Base-by-base conservation (phyloP, 2,888 invertebrate genomes). In the Zhuqinia jingwanae region DNA sequence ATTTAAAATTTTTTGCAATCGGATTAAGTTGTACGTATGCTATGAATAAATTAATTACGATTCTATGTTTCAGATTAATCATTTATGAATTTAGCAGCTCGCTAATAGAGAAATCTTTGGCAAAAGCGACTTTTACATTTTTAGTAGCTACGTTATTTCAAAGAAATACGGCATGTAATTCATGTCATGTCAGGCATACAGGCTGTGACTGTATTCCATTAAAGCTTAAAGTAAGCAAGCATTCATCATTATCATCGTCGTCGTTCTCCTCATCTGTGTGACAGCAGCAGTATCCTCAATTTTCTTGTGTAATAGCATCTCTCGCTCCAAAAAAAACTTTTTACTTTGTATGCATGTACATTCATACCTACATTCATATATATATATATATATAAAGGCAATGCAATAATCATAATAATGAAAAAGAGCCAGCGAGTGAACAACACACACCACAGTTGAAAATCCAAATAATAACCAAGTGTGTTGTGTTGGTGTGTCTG, bases 251-350 rank as follows among this genome's bases (percentile, higher is more conserved):
- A 68, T 79, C 79, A 79, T 68, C 79, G 50, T 56, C 79, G 65
- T 53, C 65, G 27, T 36, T 8, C 3, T 36, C 36, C 8, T 6
- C 36, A 8, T 3, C 36, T 6, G 36, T 36, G 3, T 8, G 8
- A 8, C 36, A 36, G 36, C 36, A 13, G 56, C 70, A 79, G 63
- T 80, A 80, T 80, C 68, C 80, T 80, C 80, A 56, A 80, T 80
- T 70, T 70, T 80, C 80, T 80, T 80, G 80, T 80, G 80, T 80
- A 70, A 80, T 80, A 80, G 50, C 80, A 80, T 60, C 30, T 42
- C 81, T 73, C 73, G 81, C 73, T 82, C 81, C 73, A 81, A 81
- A 82, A 63, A 82, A 56, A 50, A 27, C 50, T 73, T 36, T 30
- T 15, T 80, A 56, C 80, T 25, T 68, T 36, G 45, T 75, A 60